These are phyloP conservation scores for Nezara viridula DNA, from an alignment of 2,888 invertebrate species.

Conservation along the genomic window DNA sequence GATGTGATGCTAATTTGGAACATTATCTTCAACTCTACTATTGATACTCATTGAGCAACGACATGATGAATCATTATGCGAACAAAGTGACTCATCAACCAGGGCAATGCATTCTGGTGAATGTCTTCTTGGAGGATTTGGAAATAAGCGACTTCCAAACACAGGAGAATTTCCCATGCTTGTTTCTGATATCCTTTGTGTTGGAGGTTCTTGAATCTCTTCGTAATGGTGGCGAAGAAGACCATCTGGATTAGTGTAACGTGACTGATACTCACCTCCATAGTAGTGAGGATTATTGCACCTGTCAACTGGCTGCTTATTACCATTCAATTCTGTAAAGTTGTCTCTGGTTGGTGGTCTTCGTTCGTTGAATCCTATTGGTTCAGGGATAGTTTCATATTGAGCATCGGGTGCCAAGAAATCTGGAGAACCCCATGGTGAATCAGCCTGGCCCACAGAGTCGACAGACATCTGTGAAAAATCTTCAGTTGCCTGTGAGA, in stretches of 20 bases:
- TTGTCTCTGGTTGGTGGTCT: slow-evolving; percentile 46
- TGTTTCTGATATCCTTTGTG: slow-evolving; percentile 1
- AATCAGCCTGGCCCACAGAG: slow-evolving; percentile 64
- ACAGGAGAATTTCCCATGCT: slow-evolving; percentile 45
- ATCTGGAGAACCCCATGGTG: slow-evolving; percentile 63
- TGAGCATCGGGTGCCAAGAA: slow-evolving; percentile 66
- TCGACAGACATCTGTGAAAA: slow-evolving; percentile 65
- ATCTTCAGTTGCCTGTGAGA: slow-evolving; percentile 62
- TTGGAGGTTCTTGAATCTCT: slow-evolving; percentile 61
- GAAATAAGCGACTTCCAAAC: slow-evolving; percentile 62
- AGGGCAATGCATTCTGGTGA: slow-evolving; percentile 63
- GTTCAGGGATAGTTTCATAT: slow-evolving; percentile 65
- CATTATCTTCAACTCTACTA: slow-evolving; percentile 39
- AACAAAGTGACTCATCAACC: slow-evolving; percentile 64
- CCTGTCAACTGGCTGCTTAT: slow-evolving; percentile 46
- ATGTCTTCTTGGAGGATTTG: slow-evolving; percentile 55
- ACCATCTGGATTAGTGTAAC: slow-evolving; percentile 61
- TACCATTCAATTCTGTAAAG: slow-evolving; percentile 49
- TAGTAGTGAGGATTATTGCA: slow-evolving; percentile 59
- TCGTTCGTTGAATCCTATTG: slow-evolving; percentile 59
- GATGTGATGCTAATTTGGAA: background rate
- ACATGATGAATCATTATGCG: slow-evolving; percentile 64
- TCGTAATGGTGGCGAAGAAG: slow-evolving; percentile 63
- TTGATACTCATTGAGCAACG: slow-evolving; percentile 61
- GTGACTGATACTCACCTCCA: slow-evolving; percentile 54